phyloP scores from a whole-genome alignment of 2,113 vertebrate genomes.

The Perccottus glenii region DNA sequence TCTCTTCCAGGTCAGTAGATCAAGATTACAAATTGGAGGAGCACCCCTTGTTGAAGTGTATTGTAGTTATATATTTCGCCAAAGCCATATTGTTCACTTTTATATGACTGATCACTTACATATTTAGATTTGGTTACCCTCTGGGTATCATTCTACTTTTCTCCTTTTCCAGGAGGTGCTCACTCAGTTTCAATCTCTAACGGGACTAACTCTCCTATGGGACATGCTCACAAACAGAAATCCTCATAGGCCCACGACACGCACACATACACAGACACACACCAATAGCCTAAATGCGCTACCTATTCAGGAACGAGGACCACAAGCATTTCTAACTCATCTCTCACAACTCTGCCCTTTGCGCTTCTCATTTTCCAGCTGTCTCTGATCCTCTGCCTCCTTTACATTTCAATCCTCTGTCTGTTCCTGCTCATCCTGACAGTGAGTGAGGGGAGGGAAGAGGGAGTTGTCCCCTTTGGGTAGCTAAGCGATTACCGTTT shows the following conservation, averaged over 20 bases:
- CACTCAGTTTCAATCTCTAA: conserved; percentile 32
- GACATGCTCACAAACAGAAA: conserved; percentile 34
- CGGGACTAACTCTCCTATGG: conserved; percentile 17
- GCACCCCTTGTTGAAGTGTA: too few relatives aligned
- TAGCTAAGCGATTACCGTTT: conserved; percentile 73
- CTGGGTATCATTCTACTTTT: conserved; percentile 41
- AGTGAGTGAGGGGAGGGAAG: conserved; percentile 29
- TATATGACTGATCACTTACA: too few relatives aligned
- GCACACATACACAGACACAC: not conserved
- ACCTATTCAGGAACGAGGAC: conserved; percentile 5
- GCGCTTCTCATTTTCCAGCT: conserved; percentile 70
- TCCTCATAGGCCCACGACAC: not conserved
- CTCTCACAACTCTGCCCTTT: conserved; percentile 61
- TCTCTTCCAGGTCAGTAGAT: too few relatives aligned
- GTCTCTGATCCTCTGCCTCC: conserved; percentile 70
- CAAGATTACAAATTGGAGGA: too few relatives aligned
- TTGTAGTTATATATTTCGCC: too few relatives aligned
- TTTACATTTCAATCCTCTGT: conserved; percentile 73
- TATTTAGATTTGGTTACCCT: too few relatives aligned
- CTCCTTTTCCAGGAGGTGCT: conserved; percentile 19
- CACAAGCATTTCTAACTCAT: conserved; percentile 44
- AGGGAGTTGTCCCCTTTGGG: conserved; percentile 71
- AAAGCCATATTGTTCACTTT: too few relatives aligned
- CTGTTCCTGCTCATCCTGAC: conserved; percentile 56
- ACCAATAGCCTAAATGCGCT: conserved; percentile 2